Conservation (phyloP, 2,113 vertebrate species). For the Hippocampus mohnikei region DNA sequence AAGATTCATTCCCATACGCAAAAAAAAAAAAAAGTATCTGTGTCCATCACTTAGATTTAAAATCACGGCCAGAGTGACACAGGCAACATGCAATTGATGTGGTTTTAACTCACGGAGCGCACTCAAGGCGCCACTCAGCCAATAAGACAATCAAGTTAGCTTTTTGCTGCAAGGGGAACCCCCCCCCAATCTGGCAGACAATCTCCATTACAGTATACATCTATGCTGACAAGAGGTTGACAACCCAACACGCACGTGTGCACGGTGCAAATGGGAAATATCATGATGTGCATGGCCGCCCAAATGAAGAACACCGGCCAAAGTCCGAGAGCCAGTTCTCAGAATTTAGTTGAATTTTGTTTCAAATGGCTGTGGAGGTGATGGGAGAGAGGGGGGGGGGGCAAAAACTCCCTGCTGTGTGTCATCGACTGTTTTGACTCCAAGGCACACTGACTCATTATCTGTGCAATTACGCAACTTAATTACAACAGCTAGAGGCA, state of each 20-base stretch:
- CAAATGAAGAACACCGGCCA: background rate
- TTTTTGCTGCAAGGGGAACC: background rate
- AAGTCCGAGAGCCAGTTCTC: background rate
- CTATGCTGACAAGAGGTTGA: background rate
- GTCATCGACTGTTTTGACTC: slow-evolving; percentile 51
- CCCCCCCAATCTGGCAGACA: background rate
- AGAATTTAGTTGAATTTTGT: too few species aligned
- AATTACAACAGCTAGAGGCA: slow-evolving; percentile 52
- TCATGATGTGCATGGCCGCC: background rate
- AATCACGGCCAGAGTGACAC: background rate
- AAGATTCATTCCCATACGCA: background rate
- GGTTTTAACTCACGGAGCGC: background rate
- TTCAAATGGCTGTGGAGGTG: background rate
- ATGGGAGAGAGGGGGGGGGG: slow-evolving; percentile 9
- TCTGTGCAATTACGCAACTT: slow-evolving; percentile 63
- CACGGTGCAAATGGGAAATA: background rate
- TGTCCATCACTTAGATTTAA: background rate
- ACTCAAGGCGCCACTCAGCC: background rate
- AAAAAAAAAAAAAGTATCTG: background rate
- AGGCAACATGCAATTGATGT: background rate
- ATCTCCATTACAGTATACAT: background rate
- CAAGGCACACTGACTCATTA: slow-evolving; percentile 60
- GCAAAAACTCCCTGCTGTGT: slow-evolving; percentile 40
- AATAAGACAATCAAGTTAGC: background rate
- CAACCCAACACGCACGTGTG: background rate